phyloP scores from a whole-genome alignment of 2,797 vertebrate species.

The Sebastes ruberrimus region DNA sequence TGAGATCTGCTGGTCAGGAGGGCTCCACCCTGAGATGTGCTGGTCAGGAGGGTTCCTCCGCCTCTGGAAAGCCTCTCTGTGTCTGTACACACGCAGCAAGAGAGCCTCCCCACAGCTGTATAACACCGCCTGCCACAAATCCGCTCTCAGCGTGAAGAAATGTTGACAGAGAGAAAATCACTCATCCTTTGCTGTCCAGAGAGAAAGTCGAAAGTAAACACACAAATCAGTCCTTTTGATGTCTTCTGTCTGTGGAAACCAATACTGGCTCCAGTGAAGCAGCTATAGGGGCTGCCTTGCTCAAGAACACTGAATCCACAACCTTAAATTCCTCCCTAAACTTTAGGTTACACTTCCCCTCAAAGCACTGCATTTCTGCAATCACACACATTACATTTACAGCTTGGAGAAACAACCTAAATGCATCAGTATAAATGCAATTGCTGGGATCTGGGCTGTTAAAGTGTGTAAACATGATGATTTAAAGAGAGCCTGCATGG shows the following conservation, averaged over 20 bases:
- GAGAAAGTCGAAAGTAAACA: conserved; percentile 18
- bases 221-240: background rate
- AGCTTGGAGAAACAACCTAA: background rate
- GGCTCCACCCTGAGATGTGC: background rate
- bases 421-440: conserved; percentile 43
- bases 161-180: conserved; percentile 19
- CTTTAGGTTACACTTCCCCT: conserved; percentile 7
- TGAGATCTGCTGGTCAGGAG: conserved; percentile 31
- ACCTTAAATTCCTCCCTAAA: conserved; percentile 9
- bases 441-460: conserved; percentile 23
- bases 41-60: conserved; percentile 46
- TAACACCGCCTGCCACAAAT: conserved; percentile 10
- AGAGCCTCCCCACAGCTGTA: background rate
- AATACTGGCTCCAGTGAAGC: background rate
- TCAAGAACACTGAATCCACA: conserved; percentile 11
- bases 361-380: background rate
- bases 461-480: conserved; percentile 52
- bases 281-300: conserved; percentile 7
- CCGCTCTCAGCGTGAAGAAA: conserved; percentile 26
- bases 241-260: background rate
- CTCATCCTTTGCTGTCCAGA: conserved; percentile 18
- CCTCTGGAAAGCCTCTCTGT: conserved; percentile 22
- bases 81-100: background rate
- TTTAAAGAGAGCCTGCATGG: conserved; percentile 27
- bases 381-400: background rate